Base-by-base conservation (phyloP, 2,797 vertebrate species). In the Cyprinodon diabolis region DNA sequence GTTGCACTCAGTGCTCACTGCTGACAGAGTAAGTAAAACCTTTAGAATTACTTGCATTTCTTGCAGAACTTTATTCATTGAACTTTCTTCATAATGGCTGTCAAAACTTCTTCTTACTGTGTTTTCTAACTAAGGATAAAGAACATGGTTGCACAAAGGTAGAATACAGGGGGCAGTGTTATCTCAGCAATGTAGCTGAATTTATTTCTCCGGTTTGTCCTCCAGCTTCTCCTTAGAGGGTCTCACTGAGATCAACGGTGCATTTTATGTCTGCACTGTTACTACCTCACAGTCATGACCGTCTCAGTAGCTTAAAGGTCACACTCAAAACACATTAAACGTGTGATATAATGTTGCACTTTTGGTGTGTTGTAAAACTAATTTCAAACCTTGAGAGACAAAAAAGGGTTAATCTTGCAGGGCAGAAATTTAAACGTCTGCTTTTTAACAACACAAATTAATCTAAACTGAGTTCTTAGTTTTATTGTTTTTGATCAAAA, bases 241-340 rank as follows among this genome's bases (percentile, higher is more conserved):
- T 23, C 69, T 65, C 80, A 54, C 70, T 30, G 77, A 82, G 71
- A 74, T 78, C 83, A 83, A 71, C 62, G 17, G 71, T 57, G 83
- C 17, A 48, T 80, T 86, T 84, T 69, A 88, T 78, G 78, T 84
- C 66, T 72, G 81, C 79, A 40, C 62, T 68, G 66, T 85, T 83
- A 51, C 79, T 51, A 66, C 72, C 71, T 85, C 62, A 12, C 40
- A 74, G 80, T 85, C 60, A 68, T 77, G 80, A 85, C 81, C 65
- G 74, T 78, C 79, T 49, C 71, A 82, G 79, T 66, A 77, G 75
- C 73, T 79, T 60, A 90, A 86, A 92, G 84, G 89, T 91, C 81
- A 86, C 35, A 47, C 35, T 51, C 23, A 88, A 76, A 6, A 17
- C 80, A 83, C 58, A 80, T 84, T 63, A 79, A 79, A 80, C 60